Evolutionary conservation across 2,797 vertebrate species (phyloP), one percentile per base, ranked within the genome.

Genomic region (Sphenopsis melanotis): DNA sequence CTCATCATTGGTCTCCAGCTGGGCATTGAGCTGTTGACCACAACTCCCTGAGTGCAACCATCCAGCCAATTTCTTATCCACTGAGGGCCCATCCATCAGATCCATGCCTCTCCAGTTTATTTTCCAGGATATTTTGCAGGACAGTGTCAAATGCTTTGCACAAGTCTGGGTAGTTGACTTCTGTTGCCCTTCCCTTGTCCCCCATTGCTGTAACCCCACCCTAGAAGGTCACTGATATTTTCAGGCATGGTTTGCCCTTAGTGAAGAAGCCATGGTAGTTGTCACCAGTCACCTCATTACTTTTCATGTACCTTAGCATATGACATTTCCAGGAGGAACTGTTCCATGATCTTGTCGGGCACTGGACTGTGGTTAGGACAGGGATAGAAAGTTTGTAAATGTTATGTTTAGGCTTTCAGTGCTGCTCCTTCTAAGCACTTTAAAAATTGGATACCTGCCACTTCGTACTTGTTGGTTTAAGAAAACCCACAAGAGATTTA

Each of bases 1-100:
- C 30, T 65, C 1, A 0, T 52, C 20, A 12, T 9, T 57, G 37
- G 24, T 39, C 52, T 77, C 44, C 21, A 34, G 21, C 19, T 39
- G 21, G 15, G 21, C 44, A 36, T 14, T n/a, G 5, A 74, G 36
- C 16, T 0, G 0, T 29, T 39, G 39, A 52, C 34, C 34, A 26
- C 34, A 46, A 27, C 11, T 46, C 15, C 32, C 36, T 47, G 65
- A 61, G 12, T 47, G 30, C 30, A 27, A 34, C 37, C 10, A 24
- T 41, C 34, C 72, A 59, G 30, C 21, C 30, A 52, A 29, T 32
- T 65, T 44, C 32, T 65, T 59, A 52, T 46, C 30, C 59, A 32
- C 18, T 22, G 27, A 19, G 24, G 14, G 37, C 27, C 12, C 21
- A 46, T 29, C 9, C 52, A 65, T 57, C 72, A 59, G 39, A 90